Conservation (phyloP, 1,140 invertebrate species). For the Papilio machaon region DNA sequence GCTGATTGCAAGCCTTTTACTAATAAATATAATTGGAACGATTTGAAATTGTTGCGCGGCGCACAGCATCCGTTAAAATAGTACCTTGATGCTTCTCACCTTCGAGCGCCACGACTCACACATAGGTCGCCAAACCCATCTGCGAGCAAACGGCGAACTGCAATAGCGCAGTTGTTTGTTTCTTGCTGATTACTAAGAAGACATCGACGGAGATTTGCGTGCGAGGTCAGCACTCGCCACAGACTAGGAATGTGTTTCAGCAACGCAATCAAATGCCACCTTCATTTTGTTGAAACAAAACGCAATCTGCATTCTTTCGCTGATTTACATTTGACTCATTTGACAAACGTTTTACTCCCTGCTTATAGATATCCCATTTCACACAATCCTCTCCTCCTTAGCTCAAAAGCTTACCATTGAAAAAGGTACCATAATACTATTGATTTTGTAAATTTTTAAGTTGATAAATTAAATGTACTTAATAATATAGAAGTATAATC, state of each 20-base stretch:
- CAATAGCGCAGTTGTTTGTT: constrained; percentile 9
- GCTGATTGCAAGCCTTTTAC: constrained; percentile 34
- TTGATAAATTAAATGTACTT: neutral
- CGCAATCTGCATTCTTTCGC: constrained; percentile 1
- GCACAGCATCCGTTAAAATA: constrained; percentile 26
- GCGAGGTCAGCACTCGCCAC: constrained; percentile 15
- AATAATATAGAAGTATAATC: neutral
- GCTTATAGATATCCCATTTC: neutral
- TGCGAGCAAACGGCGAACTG: neutral
- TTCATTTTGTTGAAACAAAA: constrained; percentile 14
- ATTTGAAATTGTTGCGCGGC: constrained; percentile 28
- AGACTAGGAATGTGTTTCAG: constrained; percentile 13
- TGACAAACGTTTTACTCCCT: neutral
- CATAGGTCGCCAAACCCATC: constrained; percentile 24
- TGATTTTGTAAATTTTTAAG: neutral
- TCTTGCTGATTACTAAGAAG: constrained; percentile 9
- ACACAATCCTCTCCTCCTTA: neutral
- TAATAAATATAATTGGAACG: constrained; percentile 34
- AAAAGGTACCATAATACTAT: too few species aligned
- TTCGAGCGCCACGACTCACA: constrained; percentile 14
- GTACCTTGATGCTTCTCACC: constrained; percentile 34
- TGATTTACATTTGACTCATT: neutral
- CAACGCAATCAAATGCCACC: neutral
- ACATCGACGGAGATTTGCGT: constrained; percentile 4
- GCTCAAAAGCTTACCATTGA: too few species aligned